Percentiles rank a stretch among this genome's conserved stretches.
Evolutionary conservation across 2,888 invertebrate species (phyloP).

Genomic region (Ypsolopha scabrella): DNA sequence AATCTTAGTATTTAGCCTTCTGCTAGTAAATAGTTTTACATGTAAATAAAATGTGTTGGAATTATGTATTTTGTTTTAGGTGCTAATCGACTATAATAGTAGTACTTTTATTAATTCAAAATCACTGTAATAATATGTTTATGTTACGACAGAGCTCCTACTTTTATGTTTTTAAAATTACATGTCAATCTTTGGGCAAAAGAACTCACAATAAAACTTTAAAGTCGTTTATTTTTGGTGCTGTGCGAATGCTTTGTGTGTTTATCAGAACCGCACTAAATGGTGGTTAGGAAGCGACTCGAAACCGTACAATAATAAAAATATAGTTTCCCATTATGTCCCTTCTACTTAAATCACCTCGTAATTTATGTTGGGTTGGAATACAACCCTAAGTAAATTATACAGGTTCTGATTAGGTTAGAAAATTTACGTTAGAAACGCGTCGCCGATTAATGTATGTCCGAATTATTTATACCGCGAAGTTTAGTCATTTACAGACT

Average conservation of each 20-base stretch:
- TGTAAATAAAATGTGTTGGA: slow-evolving; percentile 60
- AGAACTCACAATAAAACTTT: no score
- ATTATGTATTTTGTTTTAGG: slow-evolving; percentile 50
- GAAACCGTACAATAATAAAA: slow-evolving; percentile 39
- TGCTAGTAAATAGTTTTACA: slow-evolving; percentile 42
- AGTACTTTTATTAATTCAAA: no score
- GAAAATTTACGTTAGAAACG: slow-evolving; percentile 25
- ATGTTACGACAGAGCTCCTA: no score
- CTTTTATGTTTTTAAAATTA: no score
- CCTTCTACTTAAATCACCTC: slow-evolving; percentile 71
- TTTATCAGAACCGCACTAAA: slow-evolving; percentile 57
- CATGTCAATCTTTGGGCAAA: no score
- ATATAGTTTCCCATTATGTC: slow-evolving; percentile 25
- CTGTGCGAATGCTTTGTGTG: no score
- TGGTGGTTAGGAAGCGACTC: slow-evolving; percentile 59
- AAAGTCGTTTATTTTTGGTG: no score
- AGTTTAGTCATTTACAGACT: neutral
- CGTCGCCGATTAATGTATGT: slow-evolving; percentile 35
- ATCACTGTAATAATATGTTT: no score
- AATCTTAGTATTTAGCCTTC: slow-evolving; percentile 46
- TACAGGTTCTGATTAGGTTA: slow-evolving; percentile 71
- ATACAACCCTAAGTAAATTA: slow-evolving; percentile 61
- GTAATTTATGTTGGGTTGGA: slow-evolving; percentile 61
- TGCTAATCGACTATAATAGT: slow-evolving; percentile 35
- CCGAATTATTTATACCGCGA: neutral